These are phyloP conservation scores for Luperina testacea DNA, from an alignment of 2,888 invertebrate genomes.

Conservation along the genomic window DNA sequence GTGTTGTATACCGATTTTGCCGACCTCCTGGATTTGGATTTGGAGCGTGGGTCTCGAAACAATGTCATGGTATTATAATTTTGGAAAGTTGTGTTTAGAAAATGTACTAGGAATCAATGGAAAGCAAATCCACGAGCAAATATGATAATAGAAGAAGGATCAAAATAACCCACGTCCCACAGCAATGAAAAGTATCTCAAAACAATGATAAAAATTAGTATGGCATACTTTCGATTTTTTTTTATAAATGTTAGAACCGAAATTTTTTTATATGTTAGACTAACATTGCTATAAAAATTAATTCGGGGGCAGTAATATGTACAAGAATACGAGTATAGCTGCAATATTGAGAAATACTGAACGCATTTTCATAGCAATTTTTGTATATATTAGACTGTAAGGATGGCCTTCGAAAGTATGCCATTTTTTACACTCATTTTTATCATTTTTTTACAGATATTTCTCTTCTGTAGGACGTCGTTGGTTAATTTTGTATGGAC, in stretches of 20 bases:
- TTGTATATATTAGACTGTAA: no score
- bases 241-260: no score
- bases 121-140: not conserved
- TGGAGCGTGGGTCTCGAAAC: constrained; percentile 3
- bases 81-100: not conserved
- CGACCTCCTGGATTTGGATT: constrained; percentile 38
- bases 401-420: no score
- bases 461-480: no score
- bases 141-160: not conserved
- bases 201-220: not conserved
- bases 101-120: not conserved
- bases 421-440: not conserved
- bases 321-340: not conserved
- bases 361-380: no score
- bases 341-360: not conserved
- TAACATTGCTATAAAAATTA: no score
- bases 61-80: not conserved
- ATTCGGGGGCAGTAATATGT: no score
- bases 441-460: no score
- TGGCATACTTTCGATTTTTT: not conserved
- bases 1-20: constrained; percentile 8
- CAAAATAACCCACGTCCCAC: not conserved
- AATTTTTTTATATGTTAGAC: no score
- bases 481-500: no score
- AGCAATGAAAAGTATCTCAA: not conserved